Evolutionary conservation across 2,113 vertebrate genomes (phyloP).

Genomic region (Onychorhynchus coronatus): DNA sequence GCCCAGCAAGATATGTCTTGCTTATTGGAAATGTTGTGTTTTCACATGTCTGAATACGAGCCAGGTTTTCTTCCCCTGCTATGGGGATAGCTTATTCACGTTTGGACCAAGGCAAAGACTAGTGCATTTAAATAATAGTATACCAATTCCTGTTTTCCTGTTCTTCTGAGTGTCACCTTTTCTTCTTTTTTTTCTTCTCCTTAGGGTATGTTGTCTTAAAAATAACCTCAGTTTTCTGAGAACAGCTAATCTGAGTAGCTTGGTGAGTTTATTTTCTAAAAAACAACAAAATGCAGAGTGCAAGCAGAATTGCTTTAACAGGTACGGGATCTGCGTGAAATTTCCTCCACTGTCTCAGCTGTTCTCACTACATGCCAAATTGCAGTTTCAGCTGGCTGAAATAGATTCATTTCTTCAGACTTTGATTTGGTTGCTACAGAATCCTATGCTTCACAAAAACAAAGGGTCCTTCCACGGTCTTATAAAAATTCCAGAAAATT

Average conservation of each 20-base stretch:
- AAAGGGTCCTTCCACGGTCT: background rate
- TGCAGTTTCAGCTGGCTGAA: background rate
- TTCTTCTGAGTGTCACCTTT: background rate
- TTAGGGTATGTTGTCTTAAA: background rate
- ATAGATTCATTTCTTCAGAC: background rate
- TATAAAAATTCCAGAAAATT: background rate
- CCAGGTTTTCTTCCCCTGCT: background rate
- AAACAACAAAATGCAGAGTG: background rate
- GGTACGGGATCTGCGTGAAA: background rate
- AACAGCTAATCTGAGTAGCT: background rate
- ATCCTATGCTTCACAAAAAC: background rate
- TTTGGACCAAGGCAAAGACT: background rate
- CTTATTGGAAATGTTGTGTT: background rate
- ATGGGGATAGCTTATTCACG: background rate
- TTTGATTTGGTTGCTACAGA: background rate
- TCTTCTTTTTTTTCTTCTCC: fast-evolving
- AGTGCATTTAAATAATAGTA: background rate
- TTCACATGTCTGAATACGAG: background rate
- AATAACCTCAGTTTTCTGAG: background rate
- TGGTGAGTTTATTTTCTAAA: background rate
- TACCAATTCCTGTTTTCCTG: background rate
- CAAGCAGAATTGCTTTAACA: constrained; percentile 3
- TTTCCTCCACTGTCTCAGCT: background rate
- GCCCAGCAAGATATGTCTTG: fast-evolving
- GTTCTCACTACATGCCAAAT: constrained; percentile 8